Conservation (phyloP, 2,797 vertebrate species). For the Chloroceryle inda region DNA sequence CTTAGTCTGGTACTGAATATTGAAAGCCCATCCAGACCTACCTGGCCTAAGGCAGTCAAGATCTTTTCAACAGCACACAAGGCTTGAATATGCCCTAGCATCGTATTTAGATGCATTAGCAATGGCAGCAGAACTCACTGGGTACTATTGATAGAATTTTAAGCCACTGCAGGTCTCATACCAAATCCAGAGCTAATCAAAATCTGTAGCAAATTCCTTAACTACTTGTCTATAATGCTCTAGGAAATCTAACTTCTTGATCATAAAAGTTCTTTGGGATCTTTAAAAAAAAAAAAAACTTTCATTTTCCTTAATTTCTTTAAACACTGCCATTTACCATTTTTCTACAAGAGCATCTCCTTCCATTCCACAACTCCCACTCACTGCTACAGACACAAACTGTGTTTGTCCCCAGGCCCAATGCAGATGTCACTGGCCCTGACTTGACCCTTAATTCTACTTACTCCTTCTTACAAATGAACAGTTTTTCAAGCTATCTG, state of each 20-base stretch:
- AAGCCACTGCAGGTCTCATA: neutral
- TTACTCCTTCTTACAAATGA: neutral
- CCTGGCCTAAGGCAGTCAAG: neutral
- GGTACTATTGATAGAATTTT: neutral
- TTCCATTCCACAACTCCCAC: neutral
- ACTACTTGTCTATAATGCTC: neutral
- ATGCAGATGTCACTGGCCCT: neutral
- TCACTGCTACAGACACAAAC: neutral
- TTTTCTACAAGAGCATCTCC: neutral
- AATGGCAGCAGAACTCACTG: neutral
- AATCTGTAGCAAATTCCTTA: neutral
- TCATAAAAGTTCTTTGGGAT: neutral
- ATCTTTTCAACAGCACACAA: neutral
- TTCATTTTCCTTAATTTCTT: neutral
- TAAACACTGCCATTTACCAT: neutral
- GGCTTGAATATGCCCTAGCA: neutral
- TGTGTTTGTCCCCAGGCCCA: neutral
- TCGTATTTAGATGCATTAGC: neutral
- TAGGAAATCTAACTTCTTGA: neutral
- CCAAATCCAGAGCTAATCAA: neutral
- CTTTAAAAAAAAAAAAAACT: neutral
- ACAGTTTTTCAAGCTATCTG: neutral
- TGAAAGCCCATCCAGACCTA: neutral
- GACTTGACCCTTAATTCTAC: neutral
- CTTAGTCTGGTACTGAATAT: neutral